These are phyloP conservation scores for Calliphora vomitoria DNA, from an alignment of 2,888 invertebrate genomes.

Conservation along the genomic window DNA sequence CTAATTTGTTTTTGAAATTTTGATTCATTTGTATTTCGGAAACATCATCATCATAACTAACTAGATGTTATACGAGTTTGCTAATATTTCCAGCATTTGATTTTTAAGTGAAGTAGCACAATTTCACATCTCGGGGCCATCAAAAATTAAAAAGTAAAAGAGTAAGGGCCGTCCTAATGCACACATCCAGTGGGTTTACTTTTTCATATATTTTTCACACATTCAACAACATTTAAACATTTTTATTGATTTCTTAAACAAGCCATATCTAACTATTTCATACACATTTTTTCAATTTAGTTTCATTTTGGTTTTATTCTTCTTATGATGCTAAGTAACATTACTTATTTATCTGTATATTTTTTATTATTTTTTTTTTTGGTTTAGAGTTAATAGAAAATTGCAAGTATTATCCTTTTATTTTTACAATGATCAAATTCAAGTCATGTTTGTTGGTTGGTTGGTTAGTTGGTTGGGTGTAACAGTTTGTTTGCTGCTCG, in stretches of 20 bases:
- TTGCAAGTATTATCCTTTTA: constrained; percentile 40
- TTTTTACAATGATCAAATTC: background rate
- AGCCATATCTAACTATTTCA: constrained; percentile 7
- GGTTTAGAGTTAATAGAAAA: constrained; percentile 56
- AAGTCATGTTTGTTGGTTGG: background rate
- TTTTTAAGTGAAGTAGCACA: too few species aligned
- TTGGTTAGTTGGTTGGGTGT: background rate
- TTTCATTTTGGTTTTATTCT: background rate
- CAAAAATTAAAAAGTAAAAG: too few species aligned
- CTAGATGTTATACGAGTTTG: too few species aligned
- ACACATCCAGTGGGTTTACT: too few species aligned
- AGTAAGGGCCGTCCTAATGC: too few species aligned
- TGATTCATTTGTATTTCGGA: too few species aligned
- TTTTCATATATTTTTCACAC: too few species aligned
- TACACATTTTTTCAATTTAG: constrained; percentile 8
- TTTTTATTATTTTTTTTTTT: background rate
- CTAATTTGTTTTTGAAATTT: too few species aligned
- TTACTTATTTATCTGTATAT: constrained; percentile 15
- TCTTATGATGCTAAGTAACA: background rate
- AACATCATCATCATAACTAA: too few species aligned
- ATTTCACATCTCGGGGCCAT: too few species aligned
- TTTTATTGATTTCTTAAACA: constrained; percentile 39
- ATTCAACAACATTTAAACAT: too few species aligned
- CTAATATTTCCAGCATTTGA: too few species aligned
- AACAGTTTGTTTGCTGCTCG: constrained; percentile 11